Conservation (phyloP, 2,797 vertebrate genomes). For the Diplodus sargus region DNA sequence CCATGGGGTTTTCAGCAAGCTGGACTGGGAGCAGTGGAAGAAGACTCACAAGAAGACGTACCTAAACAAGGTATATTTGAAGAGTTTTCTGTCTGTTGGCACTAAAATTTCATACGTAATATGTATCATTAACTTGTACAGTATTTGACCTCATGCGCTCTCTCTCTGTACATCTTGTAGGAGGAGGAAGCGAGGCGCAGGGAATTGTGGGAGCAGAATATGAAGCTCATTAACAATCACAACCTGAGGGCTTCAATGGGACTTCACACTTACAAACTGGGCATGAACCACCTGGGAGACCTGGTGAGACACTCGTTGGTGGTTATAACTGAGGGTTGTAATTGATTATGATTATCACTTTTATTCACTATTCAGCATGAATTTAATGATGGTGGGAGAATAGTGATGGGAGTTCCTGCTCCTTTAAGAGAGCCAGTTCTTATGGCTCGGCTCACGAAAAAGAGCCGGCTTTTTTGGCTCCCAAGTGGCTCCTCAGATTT, state of each 20-base stretch:
- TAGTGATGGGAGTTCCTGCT: no score
- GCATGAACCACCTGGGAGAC: slow-evolving; percentile 93
- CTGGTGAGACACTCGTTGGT: slow-evolving; percentile 82
- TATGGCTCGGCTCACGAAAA: no score
- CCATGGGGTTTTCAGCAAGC: no score
- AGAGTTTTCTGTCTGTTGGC: neutral
- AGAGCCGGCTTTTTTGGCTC: no score
- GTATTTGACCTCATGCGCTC: neutral
- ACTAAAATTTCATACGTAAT: neutral
- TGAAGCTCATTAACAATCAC: slow-evolving; percentile 87
- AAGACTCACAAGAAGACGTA: slow-evolving; percentile 84
- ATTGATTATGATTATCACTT: no score
- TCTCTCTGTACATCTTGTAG: slow-evolving; percentile 66
- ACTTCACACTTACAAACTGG: slow-evolving; percentile 88
- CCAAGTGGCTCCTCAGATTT: no score
- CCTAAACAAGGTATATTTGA: slow-evolving; percentile 73
- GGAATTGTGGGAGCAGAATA: slow-evolving; percentile 91
- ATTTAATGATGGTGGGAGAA: no score
- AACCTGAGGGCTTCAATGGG: slow-evolving; percentile 94
- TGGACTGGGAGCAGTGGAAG: slow-evolving; percentile 87
- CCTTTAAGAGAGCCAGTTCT: no score
- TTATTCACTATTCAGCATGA: no score
- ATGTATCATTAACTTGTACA: rapidly evolving
- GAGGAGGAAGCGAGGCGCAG: slow-evolving; percentile 84
- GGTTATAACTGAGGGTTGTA: neutral